Conservation (phyloP, 2,888 invertebrate genomes). For the Macrostomum cliftonense region DNA sequence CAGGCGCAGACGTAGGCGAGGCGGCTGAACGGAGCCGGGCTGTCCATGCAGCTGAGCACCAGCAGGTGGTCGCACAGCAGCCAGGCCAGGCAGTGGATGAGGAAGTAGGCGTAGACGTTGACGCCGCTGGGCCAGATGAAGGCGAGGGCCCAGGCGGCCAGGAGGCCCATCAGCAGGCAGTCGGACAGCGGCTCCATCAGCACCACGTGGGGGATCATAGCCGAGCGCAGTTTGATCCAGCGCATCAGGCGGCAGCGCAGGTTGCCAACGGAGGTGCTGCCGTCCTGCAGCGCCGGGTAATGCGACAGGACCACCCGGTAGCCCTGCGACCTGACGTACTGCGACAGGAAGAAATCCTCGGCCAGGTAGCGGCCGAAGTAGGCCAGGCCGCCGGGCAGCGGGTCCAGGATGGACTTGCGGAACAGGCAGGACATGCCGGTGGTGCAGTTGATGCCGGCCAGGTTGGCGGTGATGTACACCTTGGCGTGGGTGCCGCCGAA, state of each 20-base stretch:
- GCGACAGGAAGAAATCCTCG: conserved; percentile 88
- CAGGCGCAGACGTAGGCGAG: conserved; percentile 82
- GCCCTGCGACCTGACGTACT: no score
- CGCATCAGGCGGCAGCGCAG: conserved; percentile 37
- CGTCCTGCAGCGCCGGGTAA: background rate
- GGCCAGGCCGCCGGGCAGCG: conserved; percentile 64
- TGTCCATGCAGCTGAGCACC: conserved; percentile 61
- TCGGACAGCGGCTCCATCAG: conserved; percentile 82
- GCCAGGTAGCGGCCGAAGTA: conserved; percentile 81
- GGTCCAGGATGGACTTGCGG: conserved; percentile 67
- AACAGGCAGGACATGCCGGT: conserved; percentile 94
- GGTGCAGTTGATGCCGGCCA: conserved; percentile 78
- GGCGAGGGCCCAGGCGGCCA: conserved; percentile 68
- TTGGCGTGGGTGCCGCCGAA: conserved; percentile 92
- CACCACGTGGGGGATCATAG: conserved; percentile 79
- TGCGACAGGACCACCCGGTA: no score
- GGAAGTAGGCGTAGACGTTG: conserved; percentile 71
- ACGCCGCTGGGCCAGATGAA: conserved; percentile 52
- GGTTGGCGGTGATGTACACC: conserved; percentile 76
- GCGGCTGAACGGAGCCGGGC: conserved; percentile 75
- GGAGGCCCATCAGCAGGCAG: conserved; percentile 76
- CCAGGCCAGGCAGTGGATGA: conserved; percentile 80
- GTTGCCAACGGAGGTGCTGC: background rate
- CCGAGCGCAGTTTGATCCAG: conserved; percentile 83
- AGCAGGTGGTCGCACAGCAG: conserved; percentile 85